Percentiles rank a stretch among this genome's conserved stretches.
Evolutionary conservation across 2,888 invertebrate species (phyloP).

Genomic region (Gonocerus acuteangulatus): DNA sequence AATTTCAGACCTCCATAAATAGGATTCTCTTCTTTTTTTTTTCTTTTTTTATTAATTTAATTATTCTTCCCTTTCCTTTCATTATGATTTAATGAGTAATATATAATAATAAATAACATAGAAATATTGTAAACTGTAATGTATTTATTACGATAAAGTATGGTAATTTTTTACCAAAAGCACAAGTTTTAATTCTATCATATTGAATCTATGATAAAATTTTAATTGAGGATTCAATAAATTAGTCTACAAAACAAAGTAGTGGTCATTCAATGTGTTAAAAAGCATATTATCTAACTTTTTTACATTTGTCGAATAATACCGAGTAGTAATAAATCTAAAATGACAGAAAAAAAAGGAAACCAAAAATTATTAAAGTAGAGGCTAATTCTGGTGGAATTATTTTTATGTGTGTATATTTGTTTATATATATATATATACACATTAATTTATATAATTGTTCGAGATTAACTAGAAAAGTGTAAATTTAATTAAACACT

Average conservation of each 20-base stretch:
- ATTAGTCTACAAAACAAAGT: conserved; percentile 7
- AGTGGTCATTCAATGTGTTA: conserved; percentile 13
- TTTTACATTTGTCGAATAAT: conserved; percentile 21
- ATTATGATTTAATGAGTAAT: conserved; percentile 12
- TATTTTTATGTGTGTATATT: not conserved
- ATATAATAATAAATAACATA: conserved; percentile 20
- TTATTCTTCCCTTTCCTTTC: conserved; percentile 13
- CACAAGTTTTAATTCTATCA: conserved; percentile 22
- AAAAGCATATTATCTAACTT: conserved; percentile 18
- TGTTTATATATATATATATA: not conserved
- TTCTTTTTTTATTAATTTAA: not conserved
- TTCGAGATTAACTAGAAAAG: too few species aligned
- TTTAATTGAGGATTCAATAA: conserved; percentile 13
- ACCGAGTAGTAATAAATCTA: conserved; percentile 9
- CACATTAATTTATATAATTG: not conserved
- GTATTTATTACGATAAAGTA: conserved; percentile 37
- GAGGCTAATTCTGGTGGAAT: conserved; percentile 8
- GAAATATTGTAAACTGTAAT: conserved; percentile 37
- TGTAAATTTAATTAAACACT: too few species aligned
- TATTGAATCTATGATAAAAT: conserved; percentile 16
- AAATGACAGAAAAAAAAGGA: conserved; percentile 3
- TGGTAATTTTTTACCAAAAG: conserved; percentile 38
- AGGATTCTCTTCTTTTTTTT: conserved; percentile 2
- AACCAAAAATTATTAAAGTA: conserved; percentile 9
- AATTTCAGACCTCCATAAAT: conserved; percentile 12